Base-by-base conservation (phyloP, 2,113 vertebrate genomes). In the Nymphicus hollandicus region DNA sequence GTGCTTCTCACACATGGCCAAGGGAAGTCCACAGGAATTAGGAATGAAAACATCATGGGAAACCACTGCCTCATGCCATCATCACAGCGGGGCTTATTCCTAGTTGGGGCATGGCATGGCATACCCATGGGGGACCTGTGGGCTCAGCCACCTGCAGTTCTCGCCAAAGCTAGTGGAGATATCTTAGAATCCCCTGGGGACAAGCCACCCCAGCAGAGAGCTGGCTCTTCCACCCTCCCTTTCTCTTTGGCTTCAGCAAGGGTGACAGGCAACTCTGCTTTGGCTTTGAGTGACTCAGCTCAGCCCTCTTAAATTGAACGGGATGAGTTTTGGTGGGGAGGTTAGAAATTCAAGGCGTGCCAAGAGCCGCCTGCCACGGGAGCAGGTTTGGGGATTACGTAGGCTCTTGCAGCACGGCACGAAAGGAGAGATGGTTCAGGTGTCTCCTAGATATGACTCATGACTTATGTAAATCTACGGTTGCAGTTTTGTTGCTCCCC, bases 1-100 rank as follows among this genome's bases (percentile, higher is more conserved):
- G 18, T 17, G 11, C 4, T 5, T 19, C 50, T 91, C 0, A 0
- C 27, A 41, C 10, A 12, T 0, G 0, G 49, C 46, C 27, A 56
- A 0, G 0, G 55, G 17, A 81, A 89, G 55, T 73, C 73, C 44
- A 25, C 0, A 1, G 69, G 69, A 69, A 41, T 49, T 70, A 24
- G 68, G 41, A 83, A 61, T 31, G 7, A 29, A 82, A 93, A 79
- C 3, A 66, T 55, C 5, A 0, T 7, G 50, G 78, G 28, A 81
- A 91, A 41, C 18, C 69, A 41, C 65, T 12, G 9, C 64, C 1
- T 76, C 5, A 0, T 1, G 0, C 37, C 3, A 5, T 52, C 2
- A 0, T 46, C 28, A 19, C 64, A 60, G 58, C 43, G 47, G 28
- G 55, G 24, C 37, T 81, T 41, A 35, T 35, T 9, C 9, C 58